Evolutionary conservation across 2,888 invertebrate genomes (phyloP), one percentile per base, ranked within the genome.

Genomic region (Morpho achilles): DNA sequence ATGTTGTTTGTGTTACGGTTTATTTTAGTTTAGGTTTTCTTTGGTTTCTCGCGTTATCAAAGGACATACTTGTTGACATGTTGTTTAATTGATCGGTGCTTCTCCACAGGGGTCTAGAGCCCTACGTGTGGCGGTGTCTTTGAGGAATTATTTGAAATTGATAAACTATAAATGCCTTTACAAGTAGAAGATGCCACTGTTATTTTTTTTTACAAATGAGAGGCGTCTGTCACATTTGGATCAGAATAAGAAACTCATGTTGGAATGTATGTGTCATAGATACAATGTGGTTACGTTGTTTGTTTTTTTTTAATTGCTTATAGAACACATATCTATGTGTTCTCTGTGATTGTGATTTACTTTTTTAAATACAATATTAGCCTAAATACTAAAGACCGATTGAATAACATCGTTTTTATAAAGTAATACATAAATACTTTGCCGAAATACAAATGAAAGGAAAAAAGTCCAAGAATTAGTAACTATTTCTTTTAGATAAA

Each of bases 31-130:
- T 76, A 76, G 67, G 62, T 62, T 64, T 60, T 61, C 61, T 66
- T 61, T 67, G 80, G 79, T 77, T 76, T 78, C 76, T 75, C 74
- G 76, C 76, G 74, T 82, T 86, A 83, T 83, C 80, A 82, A 87
- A 84, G 83, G 85, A 87, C 88, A 84, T 78, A 90, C 87, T 89
- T 89, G 90, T 90, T 90, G 90, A 90, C 89, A 90, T 87, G 88
- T 88, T 88, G 83, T 89, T 88, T 90, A 89, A 90, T 90, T 90
- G 90, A 90, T 89, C 82, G 88, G 88, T 84, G 84, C 81, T 85
- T 84, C 90, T 71, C 90, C 71, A 87, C 76, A 82, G 89, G 90
- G 86, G 84, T 81, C 81, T 81, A 79, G 77, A 78, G 83, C 71
- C 74, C 73, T 81, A 83, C 80, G 78, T 76, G 78, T 73, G 78